Base-by-base conservation (phyloP, 2,113 vertebrate genomes). In the Thermophis baileyi region DNA sequence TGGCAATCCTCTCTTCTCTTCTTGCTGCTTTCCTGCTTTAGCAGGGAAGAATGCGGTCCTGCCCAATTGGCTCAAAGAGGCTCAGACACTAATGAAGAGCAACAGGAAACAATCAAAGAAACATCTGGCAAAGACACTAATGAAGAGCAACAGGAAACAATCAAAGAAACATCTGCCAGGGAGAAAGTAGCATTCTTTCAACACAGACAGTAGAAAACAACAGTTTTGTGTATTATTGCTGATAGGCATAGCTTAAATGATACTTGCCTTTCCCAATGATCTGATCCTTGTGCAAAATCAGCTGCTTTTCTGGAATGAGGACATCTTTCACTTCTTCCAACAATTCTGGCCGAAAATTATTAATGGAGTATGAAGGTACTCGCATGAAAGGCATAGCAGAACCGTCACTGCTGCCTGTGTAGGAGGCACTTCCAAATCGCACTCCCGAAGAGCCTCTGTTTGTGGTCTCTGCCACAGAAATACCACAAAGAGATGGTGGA, bases 251-350 rank as follows among this genome's bases (percentile, higher is more conserved):
- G 22, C 16, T 8, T 14, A 18, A 49, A 35, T 0, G 4, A 69
- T 10, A 8, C 94, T 92, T 89, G 99, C 99, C 99, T 98, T 99
- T 99, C 94, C 99, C 99, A 57, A 99, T 99, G 97, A 99, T 98
- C 91, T 69, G 98, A 94, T 99, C 98, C 50, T 97, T 97, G 93
- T 99, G 98, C 40, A 98, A 98, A 46, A 98, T 24, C 14, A 99
- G 98, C 93, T 89, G 97, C 81, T 98, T 98, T 0, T 98, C 97
- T 0, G 99, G 98, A 96, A 99, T 99, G 90, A 99, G 98, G 89
- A 99, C 98, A 74, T 99, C 99, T 96, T 99, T 99, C 96, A 99
- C 99, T 94, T 99, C 98, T 85, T 99, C 98, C 96, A 99, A 97
- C 47, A 99, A 98, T 87, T 97, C 97, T 0, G 98, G 97, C 8